Base-by-base conservation (phyloP, 2,113 vertebrate species). In the Grammomys dolichurus region DNA sequence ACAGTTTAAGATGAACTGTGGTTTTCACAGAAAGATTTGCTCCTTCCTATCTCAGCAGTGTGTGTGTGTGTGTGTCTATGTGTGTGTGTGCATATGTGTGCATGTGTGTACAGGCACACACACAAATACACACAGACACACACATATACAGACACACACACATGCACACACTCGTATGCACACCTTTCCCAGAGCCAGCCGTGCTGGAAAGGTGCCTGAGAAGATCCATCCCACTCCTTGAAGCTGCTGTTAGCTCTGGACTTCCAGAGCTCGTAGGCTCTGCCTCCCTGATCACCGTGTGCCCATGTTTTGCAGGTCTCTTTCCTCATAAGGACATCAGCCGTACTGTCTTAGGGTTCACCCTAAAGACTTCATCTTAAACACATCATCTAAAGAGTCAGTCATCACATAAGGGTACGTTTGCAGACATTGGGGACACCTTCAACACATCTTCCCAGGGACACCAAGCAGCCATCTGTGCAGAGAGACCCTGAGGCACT, bases 141-240 rank as follows among this genome's bases (percentile, higher is more conserved):
- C 51, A 51, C 51, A 51, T 51, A 51, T 51, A 51, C 51, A 51
- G 51, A 51, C 48, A 51, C 51, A 51, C 51, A 51, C 51, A 51
- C 51, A 51, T 11, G 10, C 51, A 11, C 51, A 51, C 51, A 51
- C 51, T 11, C 10, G 10, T 51, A 10, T 10, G 2, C 51, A 51
- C 51, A 51, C 51, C 9, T 51, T 51, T 51, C 51, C 65, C 28
- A 58, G 14, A 58, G 28, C 36, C 36, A 73, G 19, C 43, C 14
- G 17, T 0, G 16, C 36, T 48, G 1, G 20, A 13, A 43, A 9
- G 31, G 5, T 19, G 13, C 70, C 2, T 1, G 4, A n/a, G 13
- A 58, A 6, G 13, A 1, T 2, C 16, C 16, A 3, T 8, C 16
- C 16, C 51, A 1, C 19, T 28, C 26, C 48, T 36, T 10, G 24